Percentiles rank a stretch among this genome's conserved stretches.
These are phyloP conservation scores for Pardosa pseudoannulata DNA, from an alignment of 2,888 invertebrate genomes.

Conservation along the genomic window DNA sequence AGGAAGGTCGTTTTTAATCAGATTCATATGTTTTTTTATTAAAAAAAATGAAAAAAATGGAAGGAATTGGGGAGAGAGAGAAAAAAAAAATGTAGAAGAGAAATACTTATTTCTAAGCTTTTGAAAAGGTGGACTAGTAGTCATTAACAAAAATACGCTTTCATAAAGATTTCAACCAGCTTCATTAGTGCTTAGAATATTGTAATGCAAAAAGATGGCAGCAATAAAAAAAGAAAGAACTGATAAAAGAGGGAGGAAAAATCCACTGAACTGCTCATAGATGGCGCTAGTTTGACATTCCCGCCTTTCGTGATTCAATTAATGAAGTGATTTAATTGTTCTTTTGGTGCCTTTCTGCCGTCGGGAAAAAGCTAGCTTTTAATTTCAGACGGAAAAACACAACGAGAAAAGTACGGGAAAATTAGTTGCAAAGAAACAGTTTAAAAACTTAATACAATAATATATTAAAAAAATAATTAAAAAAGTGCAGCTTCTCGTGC, in stretches of 20 bases:
- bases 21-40: constrained; percentile 62
- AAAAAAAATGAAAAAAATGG: constrained; percentile 30
- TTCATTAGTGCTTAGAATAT: constrained; percentile 66
- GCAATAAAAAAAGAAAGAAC: constrained; percentile 25
- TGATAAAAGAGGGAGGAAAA: constrained; percentile 45
- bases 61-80: constrained; percentile 16
- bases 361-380: constrained; percentile 50
- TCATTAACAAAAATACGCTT: constrained; percentile 70
- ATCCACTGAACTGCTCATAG: constrained; percentile 30
- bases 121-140: constrained; percentile 24
- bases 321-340: constrained; percentile 72
- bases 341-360: constrained; percentile 60
- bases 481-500: constrained; percentile 55
- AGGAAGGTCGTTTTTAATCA: constrained; percentile 64
- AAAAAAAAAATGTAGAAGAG: constrained; percentile 7
- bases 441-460: constrained; percentile 72
- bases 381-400: constrained; percentile 62
- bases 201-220: constrained; percentile 63
- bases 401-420: constrained; percentile 27
- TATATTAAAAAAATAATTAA: constrained; percentile 69
- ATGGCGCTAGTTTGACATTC: constrained; percentile 53
- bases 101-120: constrained; percentile 45
- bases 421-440: constrained; percentile 72
- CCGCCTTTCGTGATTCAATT: constrained; percentile 68
- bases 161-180: constrained; percentile 57